These are phyloP conservation scores for Calameuta pallipes DNA, from an alignment of 2,888 invertebrate species.

Conservation along the genomic window DNA sequence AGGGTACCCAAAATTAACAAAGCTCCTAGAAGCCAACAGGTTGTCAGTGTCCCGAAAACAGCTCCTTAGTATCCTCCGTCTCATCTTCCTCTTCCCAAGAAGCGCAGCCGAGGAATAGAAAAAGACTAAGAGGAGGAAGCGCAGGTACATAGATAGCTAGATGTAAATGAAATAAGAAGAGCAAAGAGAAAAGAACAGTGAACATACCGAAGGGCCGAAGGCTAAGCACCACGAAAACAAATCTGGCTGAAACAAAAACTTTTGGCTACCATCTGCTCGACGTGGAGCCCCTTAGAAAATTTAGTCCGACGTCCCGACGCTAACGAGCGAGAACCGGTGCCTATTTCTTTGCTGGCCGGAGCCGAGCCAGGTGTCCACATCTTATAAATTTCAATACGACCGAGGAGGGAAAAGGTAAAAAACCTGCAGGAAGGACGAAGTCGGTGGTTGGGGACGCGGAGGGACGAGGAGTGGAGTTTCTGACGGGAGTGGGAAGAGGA, in stretches of 20 bases:
- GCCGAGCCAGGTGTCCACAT: slow-evolving; percentile 54
- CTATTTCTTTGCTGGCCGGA: slow-evolving; percentile 31
- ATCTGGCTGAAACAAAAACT: slow-evolving; percentile 56
- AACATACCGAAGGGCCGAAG: slow-evolving; percentile 8
- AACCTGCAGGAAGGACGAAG: slow-evolving; percentile 32
- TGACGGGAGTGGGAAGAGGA: slow-evolving; percentile 11
- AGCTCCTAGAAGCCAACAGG: slow-evolving; percentile 15
- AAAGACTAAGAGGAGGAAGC: too few species aligned
- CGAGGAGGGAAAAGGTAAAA: slow-evolving; percentile 36
- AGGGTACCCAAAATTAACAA: neutral
- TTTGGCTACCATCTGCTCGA: slow-evolving; percentile 51
- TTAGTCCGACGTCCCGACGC: neutral
- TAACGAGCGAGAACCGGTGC: slow-evolving; percentile 21
- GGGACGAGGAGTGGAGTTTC: slow-evolving; percentile 10
- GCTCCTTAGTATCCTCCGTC: neutral
- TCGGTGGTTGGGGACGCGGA: slow-evolving; percentile 23
- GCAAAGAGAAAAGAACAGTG: neutral
- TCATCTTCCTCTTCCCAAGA: neutral
- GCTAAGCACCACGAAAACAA: slow-evolving; percentile 51
- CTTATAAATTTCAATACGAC: slow-evolving; percentile 56
- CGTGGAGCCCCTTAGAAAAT: slow-evolving; percentile 4
- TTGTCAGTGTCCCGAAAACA: neutral
- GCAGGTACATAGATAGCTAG: too few species aligned
- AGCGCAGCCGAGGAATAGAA: too few species aligned
- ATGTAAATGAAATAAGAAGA: neutral